Conservation (phyloP, 2,888 invertebrate species). For the Aspidiotus rigidus region DNA sequence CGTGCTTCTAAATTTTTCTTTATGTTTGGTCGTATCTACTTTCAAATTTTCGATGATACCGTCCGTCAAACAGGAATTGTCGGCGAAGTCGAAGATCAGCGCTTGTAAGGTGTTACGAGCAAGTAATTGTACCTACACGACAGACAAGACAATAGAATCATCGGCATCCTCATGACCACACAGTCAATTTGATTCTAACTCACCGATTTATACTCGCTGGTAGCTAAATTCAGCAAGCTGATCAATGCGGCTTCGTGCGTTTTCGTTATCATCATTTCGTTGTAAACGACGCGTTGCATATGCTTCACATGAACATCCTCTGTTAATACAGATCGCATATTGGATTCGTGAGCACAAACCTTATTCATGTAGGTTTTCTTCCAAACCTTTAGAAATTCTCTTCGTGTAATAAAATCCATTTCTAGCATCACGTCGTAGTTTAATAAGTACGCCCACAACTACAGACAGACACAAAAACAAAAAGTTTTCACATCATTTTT, state of each 20-base stretch:
- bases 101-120: conserved; percentile 11
- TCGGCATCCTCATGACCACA: neutral
- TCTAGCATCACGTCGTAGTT: conserved; percentile 21
- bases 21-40: conserved; percentile 52
- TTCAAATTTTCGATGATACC: conserved; percentile 54
- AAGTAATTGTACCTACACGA: conserved; percentile 22
- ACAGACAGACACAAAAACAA: neutral
- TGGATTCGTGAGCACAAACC: conserved; percentile 41
- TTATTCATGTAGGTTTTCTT: conserved; percentile 14
- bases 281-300: conserved; percentile 43
- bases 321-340: conserved; percentile 54
- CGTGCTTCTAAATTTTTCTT: conserved; percentile 56
- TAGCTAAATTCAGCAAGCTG: conserved; percentile 54
- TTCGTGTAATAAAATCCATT: conserved; percentile 9
- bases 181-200: neutral
- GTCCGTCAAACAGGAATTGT: conserved; percentile 59
- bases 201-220: conserved; percentile 60
- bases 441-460: conserved; percentile 23
- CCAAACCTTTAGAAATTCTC: conserved; percentile 9
- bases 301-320: conserved; percentile 60
- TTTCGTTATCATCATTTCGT: conserved; percentile 46
- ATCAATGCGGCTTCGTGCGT: conserved; percentile 54
- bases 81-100: conserved; percentile 46
- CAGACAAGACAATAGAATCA: neutral
- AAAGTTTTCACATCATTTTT: neutral